These are phyloP conservation scores for Folsomia manolachei DNA, from an alignment of 2,888 invertebrate genomes.

Conservation along the genomic window DNA sequence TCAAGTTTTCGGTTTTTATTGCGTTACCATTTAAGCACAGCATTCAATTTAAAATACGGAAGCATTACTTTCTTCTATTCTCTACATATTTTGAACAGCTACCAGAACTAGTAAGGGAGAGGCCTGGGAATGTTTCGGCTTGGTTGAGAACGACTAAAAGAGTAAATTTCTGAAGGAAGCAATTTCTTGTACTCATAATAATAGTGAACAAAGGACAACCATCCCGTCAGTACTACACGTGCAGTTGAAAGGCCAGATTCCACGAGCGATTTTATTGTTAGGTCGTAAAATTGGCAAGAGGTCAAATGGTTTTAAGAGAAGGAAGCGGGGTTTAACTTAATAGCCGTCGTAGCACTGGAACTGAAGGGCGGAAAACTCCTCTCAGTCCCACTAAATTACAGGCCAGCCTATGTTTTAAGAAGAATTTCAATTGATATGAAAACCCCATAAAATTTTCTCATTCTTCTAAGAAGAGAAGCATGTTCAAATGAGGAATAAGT, in stretches of 20 bases:
- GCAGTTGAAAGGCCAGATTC: constrained; percentile 22
- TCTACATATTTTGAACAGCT: no score
- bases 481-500: constrained; percentile 11
- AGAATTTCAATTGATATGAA: constrained; percentile 24
- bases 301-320: constrained; percentile 45
- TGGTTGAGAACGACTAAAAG: background rate
- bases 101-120: background rate
- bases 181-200: constrained; percentile 11
- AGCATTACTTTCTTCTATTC: background rate
- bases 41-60: no score
- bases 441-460: constrained; percentile 13
- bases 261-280: constrained; percentile 42
- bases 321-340: constrained; percentile 19
- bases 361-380: constrained; percentile 7
- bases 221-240: background rate
- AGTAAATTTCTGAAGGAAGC: background rate
- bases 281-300: constrained; percentile 49
- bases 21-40: no score
- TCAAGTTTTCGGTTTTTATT: no score
- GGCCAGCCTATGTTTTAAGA: constrained; percentile 18
- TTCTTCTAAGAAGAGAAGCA: background rate
- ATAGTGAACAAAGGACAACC: constrained; percentile 10
- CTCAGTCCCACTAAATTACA: constrained; percentile 18
- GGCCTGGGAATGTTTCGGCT: background rate
- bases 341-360: constrained; percentile 15